A percentile compares a stretch with the other conserved stretches of the same genome.
Conservation (phyloP, 2,888 invertebrate species). For the Melolontha melolontha region DNA sequence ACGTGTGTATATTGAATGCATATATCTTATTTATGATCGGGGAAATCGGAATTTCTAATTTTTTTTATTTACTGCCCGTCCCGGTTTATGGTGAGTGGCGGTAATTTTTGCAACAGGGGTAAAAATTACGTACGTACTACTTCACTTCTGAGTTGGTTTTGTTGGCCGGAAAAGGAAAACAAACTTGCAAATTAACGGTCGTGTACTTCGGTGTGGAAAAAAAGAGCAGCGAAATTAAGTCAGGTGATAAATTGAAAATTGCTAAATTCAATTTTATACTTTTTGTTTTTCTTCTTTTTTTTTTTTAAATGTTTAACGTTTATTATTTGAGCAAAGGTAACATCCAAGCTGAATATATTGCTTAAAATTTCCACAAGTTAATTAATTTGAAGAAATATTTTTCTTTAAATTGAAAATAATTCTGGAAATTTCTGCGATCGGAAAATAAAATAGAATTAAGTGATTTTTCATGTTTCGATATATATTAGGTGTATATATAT, state of each 20-base stretch:
- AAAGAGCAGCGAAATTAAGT: slow-evolving; percentile 30
- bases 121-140: slow-evolving; percentile 28
- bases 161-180: slow-evolving; percentile 26
- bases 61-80: slow-evolving; percentile 34
- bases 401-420: no score
- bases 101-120: slow-evolving; percentile 21
- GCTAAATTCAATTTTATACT: slow-evolving; percentile 31
- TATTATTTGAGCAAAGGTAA: neutral
- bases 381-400: no score
- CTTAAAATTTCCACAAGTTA: no score
- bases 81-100: slow-evolving; percentile 23
- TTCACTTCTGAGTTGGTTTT: slow-evolving; percentile 18
- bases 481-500: no score
- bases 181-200: slow-evolving; percentile 37
- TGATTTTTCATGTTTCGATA: no score
- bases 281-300: neutral
- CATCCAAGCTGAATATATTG: no score
- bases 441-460: no score
- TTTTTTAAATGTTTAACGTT: neutral
- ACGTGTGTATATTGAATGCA: slow-evolving; percentile 50
- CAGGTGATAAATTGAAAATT: slow-evolving; percentile 39
- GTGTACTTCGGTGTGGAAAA: slow-evolving; percentile 14
- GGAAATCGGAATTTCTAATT: slow-evolving; percentile 38
- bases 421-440: no score
- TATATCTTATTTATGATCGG: slow-evolving; percentile 46